These are phyloP conservation scores for Sitobion miscanthi DNA, from an alignment of 1,140 invertebrate species.

Conservation along the genomic window DNA sequence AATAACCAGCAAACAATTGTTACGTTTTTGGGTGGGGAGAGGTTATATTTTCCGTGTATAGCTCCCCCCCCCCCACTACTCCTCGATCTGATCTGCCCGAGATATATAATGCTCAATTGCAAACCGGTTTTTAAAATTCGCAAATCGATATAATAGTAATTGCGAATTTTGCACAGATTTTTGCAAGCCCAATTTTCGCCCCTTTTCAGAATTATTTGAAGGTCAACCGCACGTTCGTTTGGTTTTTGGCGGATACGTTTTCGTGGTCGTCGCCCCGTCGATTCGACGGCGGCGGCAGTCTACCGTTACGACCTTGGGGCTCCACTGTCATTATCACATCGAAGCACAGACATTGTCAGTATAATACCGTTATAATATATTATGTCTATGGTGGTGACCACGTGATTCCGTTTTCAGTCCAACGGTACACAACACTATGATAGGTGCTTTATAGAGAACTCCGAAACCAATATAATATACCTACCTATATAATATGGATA, in stretches of 20 bases:
- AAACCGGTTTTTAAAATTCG: slow-evolving; percentile 14
- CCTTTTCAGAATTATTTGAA: not conserved
- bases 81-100: not conserved
- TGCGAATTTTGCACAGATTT: not conserved
- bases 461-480: not conserved
- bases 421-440: not conserved
- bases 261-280: not conserved
- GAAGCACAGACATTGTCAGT: not conserved
- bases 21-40: not conserved
- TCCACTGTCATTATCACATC: not conserved
- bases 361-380: not conserved
- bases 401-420: not conserved
- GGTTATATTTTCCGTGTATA: not conserved
- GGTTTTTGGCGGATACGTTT: not conserved
- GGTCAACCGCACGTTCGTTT: not conserved
- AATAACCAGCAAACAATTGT: not conserved
- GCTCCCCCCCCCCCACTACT: not conserved
- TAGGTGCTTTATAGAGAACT: not conserved
- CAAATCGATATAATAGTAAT: not conserved
- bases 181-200: not conserved
- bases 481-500: not conserved
- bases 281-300: not conserved
- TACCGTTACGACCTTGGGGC: slow-evolving; percentile 4
- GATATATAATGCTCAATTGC: not conserved
- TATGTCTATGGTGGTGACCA: not conserved